Evolutionary conservation across 2,888 invertebrate species (phyloP), one percentile per base, ranked within the genome.

Genomic region (Ochropacha duplaris): DNA sequence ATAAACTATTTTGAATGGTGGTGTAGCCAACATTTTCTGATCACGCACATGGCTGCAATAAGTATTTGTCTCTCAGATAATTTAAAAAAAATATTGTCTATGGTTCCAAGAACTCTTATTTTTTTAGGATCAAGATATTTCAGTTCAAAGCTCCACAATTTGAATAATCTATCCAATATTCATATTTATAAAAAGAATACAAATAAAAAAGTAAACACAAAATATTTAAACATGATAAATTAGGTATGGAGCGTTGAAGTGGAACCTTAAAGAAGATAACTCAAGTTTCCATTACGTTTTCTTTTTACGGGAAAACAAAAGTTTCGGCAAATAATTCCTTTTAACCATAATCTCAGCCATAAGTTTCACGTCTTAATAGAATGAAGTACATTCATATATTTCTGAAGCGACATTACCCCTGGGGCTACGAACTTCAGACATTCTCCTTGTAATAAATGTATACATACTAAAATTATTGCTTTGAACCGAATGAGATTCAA

Each of bases 311-410:
- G 19, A 19, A 36, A n/a, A n/a, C 9, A 44, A 44, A 44, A 44
- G 19, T 44, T 44, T 9, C 44, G 12, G 9, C 1, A 44, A 44
- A 44, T 44, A 44, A 19, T n/a, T 44, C 44, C 44, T n/a, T 44
- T 44, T 44, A 44, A 44, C 44, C 44, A 44, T 44, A 54, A 54
- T 54, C 54, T 39, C 24, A 1, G 24, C 44, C 44, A 44, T 44
- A 44, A 44, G 44, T 44, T 44, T 54, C 24, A 19, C n/a, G 54
- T 14, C 54, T 54, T 44, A 44, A 44, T 44, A 44, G 44, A 54
- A 54, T 54, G 54, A 24, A 39, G 54, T 31, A 39, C 54, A 31
- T 54, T 22, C 54, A 54, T 28, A 52, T 54, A 39, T 54, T 54
- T 39, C 54, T n/a, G 54, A 22, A 24, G 24, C 44, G 19, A 44